phyloP scores from a whole-genome alignment of 2,113 vertebrate species.

The Platanista minor region DNA sequence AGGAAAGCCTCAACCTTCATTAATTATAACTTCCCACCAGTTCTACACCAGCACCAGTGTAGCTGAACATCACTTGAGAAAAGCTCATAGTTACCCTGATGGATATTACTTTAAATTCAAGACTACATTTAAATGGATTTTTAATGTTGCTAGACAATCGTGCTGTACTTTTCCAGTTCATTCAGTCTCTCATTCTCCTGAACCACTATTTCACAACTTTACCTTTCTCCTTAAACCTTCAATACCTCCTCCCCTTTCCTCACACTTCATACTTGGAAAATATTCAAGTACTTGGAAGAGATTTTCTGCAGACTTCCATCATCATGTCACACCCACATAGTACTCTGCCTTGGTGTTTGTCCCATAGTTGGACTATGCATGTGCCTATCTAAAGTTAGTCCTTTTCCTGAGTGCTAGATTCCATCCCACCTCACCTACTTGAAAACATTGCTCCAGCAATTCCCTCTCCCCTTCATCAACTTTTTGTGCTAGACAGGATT shows the following conservation, averaged over 20 bases:
- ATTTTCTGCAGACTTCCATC: too few species aligned
- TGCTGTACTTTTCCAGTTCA: too few species aligned
- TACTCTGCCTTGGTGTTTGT: neutral
- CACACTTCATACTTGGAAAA: too few species aligned
- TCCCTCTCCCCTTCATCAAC: neutral
- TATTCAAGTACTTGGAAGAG: too few species aligned
- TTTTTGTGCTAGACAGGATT: neutral
- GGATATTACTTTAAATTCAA: neutral
- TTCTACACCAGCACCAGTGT: too few species aligned
- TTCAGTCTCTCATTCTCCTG: too few species aligned
- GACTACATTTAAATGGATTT: neutral
- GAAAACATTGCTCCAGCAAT: neutral
- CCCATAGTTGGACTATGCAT: rapidly evolving
- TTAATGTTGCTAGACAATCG: neutral
- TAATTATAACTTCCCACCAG: neutral
- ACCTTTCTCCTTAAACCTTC: too few species aligned
- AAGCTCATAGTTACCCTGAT: neutral
- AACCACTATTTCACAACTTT: too few species aligned
- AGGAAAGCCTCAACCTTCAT: neutral
- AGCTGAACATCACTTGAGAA: neutral
- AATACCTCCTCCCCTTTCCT: too few species aligned
- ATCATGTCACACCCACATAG: too few species aligned
- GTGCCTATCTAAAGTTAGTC: neutral
- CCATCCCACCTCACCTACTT: neutral
- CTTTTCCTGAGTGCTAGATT: neutral